These are phyloP conservation scores for Ictidomys tridecemlineatus DNA, from an alignment of 2,113 vertebrate genomes.

Conservation along the genomic window DNA sequence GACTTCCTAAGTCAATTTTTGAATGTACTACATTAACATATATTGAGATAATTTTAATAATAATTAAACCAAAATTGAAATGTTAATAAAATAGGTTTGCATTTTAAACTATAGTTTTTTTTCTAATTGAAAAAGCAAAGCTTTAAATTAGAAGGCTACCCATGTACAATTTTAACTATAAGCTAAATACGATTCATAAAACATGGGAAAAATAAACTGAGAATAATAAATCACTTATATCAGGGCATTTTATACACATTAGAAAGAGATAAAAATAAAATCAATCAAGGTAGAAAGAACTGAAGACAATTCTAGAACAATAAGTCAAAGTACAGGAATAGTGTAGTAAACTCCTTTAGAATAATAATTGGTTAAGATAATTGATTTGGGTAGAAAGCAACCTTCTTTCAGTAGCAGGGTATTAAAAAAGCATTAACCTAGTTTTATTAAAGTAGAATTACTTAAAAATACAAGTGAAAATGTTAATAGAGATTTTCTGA, in stretches of 20 bases:
- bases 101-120: slow-evolving; percentile 60
- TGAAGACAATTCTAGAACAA: slow-evolving; percentile 51
- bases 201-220: slow-evolving; percentile 53
- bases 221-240: slow-evolving; percentile 45
- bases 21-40: slow-evolving; percentile 83
- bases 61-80: slow-evolving; percentile 80
- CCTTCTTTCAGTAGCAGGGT: slow-evolving; percentile 39
- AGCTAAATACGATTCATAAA: slow-evolving; percentile 63
- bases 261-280: slow-evolving; percentile 68
- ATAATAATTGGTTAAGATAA: slow-evolving; percentile 58
- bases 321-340: slow-evolving; percentile 51
- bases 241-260: slow-evolving; percentile 63
- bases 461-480: slow-evolving; percentile 65
- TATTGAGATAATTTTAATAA: slow-evolving; percentile 85
- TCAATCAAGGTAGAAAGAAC: slow-evolving; percentile 2
- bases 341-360: slow-evolving; percentile 9
- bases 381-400: slow-evolving; percentile 53
- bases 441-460: slow-evolving; percentile 60
- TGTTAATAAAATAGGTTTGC: slow-evolving; percentile 74
- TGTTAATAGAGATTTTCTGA: slow-evolving; percentile 57
- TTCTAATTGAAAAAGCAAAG: slow-evolving; percentile 25
- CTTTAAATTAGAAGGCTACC: slow-evolving; percentile 68
- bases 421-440: slow-evolving; percentile 56
- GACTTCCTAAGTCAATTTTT: slow-evolving; percentile 86
- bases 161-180: slow-evolving; percentile 49